Evolutionary conservation across 2,888 invertebrate genomes (phyloP), one percentile per base, ranked within the genome.

Genomic region (Temnothorax ravouxi): DNA sequence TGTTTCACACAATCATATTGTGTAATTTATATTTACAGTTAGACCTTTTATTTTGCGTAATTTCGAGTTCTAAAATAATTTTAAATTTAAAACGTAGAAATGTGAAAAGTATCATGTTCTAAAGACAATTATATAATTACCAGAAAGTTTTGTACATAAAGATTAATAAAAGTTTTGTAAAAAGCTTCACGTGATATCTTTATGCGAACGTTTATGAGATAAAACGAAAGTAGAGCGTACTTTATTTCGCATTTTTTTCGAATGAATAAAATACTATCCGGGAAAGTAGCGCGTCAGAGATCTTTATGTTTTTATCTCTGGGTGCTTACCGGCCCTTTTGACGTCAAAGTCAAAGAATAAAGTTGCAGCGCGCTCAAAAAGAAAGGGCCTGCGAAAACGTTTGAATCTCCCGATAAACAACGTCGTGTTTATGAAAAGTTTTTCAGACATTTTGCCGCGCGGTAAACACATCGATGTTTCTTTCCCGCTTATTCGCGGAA

Each of bases 391-490:
- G 77, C 38, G 75, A 75, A 59, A 79, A 80, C 59, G 76, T 80
- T 75, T 59, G 75, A 75, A 59, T 71, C 61, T 67, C 41, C 56
- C 82, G 76, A 88, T 88, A 84, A 88, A 87, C 89, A 85, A 82
- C 67, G 21, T 52, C 71, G 62, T 88, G 84, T 88, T 85, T 88
- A 88, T 88, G 87, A 88, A 88, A 80, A 80, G 79, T 80, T 76
- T 85, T 87, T 74, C 75, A 54, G 50, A 76, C 79, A 67, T 61
- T 34, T 66, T 52, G n/a, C 44, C 61, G 67, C 54, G 83, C 44
- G 86, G 81, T 87, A 88, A 88, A 88, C 88, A 88, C 87, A 79
- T 52, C 76, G 89, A 83, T 74, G 85, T 77, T 87, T 87, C 87
- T 88, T 84, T 76, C 67, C 11, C 61, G 62, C 25, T 34, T 34